Conservation (phyloP, 2,113 vertebrate species). For the Rhombomys opimus region DNA sequence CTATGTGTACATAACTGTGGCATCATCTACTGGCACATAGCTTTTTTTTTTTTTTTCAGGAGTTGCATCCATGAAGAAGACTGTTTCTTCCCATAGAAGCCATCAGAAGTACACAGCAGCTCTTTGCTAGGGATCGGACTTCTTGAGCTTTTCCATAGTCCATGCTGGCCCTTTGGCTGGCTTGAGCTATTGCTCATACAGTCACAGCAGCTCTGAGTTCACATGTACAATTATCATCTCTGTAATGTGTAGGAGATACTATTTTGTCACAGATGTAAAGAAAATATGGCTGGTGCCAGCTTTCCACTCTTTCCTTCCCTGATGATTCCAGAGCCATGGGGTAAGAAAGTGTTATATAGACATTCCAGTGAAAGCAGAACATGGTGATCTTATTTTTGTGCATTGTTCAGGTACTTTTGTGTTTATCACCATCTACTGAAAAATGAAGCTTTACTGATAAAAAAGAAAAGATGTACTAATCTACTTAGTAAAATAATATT, state of each 20-base stretch:
- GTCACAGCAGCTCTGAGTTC: not conserved
- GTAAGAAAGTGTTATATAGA: rapidly evolving
- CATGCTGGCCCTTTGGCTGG: not conserved
- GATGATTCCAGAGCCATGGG: not conserved
- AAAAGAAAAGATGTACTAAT: not conserved
- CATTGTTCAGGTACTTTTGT: not conserved
- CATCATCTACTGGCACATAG: not conserved
- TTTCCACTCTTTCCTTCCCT: not conserved
- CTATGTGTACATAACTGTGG: not conserved
- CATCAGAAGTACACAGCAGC: not conserved
- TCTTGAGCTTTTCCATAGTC: not conserved
- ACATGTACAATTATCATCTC: not conserved
- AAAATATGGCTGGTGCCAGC: not conserved
- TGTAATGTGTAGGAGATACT: not conserved
- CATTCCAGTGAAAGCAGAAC: not conserved
- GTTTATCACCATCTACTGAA: not conserved
- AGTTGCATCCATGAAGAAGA: not conserved
- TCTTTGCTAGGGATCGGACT: not conserved
- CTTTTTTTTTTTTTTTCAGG: not conserved
- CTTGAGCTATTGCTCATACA: not conserved
- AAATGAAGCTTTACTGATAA: not conserved
- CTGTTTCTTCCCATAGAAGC: not conserved
- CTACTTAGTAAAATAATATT: not conserved
- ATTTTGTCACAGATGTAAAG: not conserved
- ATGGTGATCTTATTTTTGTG: not conserved